These are phyloP conservation scores for Orchesella flavescens DNA, from an alignment of 2,888 invertebrate species.

Conservation along the genomic window DNA sequence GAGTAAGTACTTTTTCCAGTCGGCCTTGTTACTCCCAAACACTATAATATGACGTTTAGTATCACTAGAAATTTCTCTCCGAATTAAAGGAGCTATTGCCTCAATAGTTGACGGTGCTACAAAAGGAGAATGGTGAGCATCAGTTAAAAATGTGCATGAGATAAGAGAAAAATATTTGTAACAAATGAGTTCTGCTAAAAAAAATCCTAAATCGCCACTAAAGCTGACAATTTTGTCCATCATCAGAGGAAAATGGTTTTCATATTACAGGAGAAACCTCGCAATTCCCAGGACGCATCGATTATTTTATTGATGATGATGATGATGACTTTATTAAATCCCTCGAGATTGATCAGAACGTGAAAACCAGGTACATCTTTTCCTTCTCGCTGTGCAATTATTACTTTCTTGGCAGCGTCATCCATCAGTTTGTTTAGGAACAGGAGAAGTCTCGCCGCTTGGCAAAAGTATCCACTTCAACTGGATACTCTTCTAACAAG, in stretches of 20 bases:
- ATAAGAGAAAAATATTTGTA: too few relatives aligned
- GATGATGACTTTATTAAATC: constrained; percentile 36
- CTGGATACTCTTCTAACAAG: constrained; percentile 9
- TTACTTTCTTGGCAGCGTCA: constrained; percentile 31
- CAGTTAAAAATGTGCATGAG: too few relatives aligned
- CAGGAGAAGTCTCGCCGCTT: background rate
- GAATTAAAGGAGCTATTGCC: constrained; percentile 18
- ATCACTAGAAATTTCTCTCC: constrained; percentile 12
- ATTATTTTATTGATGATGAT: too few relatives aligned
- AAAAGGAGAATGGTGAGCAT: background rate
- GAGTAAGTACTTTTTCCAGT: constrained; percentile 26
- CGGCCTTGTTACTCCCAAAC: constrained; percentile 31
- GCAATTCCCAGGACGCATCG: constrained; percentile 39
- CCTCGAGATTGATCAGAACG: constrained; percentile 40
- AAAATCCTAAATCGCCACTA: constrained; percentile 22
- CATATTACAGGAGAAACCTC: constrained; percentile 32
- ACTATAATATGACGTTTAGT: constrained; percentile 16
- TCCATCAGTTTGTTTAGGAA: constrained; percentile 34
- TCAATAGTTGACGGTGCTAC: background rate
- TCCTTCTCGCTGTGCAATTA: constrained; percentile 16
- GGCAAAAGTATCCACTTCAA: constrained; percentile 18
- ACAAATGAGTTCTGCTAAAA: too few relatives aligned
- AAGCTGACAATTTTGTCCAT: constrained; percentile 38
- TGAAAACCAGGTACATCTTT: constrained; percentile 46
- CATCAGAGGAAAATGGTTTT: constrained; percentile 44